Percentiles rank a stretch among this genome's conserved stretches.
Conservation (phyloP, 2,888 invertebrate genomes). For the Lamellibrachia columna region DNA sequence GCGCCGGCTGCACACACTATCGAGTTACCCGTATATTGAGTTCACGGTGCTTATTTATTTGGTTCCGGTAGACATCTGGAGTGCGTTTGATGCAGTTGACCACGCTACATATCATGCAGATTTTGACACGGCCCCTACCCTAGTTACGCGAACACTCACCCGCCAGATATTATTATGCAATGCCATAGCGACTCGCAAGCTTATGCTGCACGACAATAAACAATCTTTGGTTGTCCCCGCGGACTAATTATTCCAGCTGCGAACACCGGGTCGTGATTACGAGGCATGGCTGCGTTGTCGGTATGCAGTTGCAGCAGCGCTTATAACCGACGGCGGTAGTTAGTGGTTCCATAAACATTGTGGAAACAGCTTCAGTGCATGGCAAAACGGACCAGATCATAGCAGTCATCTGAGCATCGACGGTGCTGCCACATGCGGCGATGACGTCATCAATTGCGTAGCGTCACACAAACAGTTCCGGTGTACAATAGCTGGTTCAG, state of each 20-base stretch:
- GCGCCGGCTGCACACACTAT: not conserved
- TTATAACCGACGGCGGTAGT: not conserved
- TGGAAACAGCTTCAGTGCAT: not conserved
- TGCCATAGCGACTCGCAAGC: too few relatives aligned
- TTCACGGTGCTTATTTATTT: not conserved
- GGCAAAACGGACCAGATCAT: not conserved
- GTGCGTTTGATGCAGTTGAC: not conserved
- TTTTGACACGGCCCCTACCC: not conserved
- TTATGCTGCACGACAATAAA: not conserved
- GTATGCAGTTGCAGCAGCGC: too few relatives aligned
- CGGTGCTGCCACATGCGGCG: not conserved
- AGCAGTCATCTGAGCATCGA: not conserved
- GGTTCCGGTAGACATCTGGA: not conserved
- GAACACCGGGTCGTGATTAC: not conserved
- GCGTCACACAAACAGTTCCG: not conserved
- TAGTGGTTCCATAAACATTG: not conserved
- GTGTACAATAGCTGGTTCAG: not conserved
- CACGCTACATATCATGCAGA: not conserved
- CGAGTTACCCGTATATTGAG: not conserved
- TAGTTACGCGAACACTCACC: not conserved
- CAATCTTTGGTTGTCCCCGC: not conserved
- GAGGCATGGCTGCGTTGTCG: not conserved
- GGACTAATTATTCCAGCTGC: not conserved
- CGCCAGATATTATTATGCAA: not conserved
- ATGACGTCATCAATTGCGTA: not conserved